A percentile compares a stretch with the other conserved stretches of the same genome.
Evolutionary conservation across 2,113 vertebrate genomes (phyloP).

Genomic region (Thalassarche chlororhynchos): DNA sequence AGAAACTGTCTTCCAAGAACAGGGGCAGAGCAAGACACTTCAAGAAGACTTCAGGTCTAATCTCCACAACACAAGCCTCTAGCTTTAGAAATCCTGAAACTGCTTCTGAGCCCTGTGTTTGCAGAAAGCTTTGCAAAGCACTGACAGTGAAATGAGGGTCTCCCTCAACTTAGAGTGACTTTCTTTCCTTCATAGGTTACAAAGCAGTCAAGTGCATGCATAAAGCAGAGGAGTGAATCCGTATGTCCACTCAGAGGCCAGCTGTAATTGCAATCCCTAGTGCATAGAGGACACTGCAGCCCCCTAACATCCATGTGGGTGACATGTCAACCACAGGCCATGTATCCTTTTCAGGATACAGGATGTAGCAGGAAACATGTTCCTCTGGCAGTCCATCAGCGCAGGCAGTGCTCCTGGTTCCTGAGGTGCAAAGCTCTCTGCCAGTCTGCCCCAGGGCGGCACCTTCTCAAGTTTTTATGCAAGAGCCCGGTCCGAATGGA

Average conservation of each 20-base stretch:
- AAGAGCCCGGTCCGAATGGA: fast-evolving
- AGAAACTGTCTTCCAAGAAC: not conserved
- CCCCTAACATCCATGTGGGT: not conserved
- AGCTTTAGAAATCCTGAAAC: not conserved
- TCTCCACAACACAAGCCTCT: not conserved
- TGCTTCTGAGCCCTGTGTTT: not conserved
- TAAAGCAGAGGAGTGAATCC: not conserved
- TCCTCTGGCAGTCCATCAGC: not conserved
- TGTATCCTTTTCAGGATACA: not conserved
- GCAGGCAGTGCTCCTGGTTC: not conserved
- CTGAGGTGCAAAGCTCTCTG: not conserved
- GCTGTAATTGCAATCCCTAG: no score
- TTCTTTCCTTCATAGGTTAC: not conserved
- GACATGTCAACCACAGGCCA: fast-evolving
- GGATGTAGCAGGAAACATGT: fast-evolving
- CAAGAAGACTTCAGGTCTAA: not conserved
- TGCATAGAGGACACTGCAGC: not conserved
- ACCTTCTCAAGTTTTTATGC: not conserved
- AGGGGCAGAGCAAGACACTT: not conserved
- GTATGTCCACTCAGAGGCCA: not conserved
- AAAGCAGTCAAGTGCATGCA: fast-evolving
- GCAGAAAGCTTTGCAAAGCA: not conserved
- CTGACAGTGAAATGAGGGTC: not conserved
- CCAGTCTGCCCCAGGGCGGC: not conserved
- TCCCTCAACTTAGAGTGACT: not conserved